Conservation (phyloP, 2,888 invertebrate genomes). For the Epirrita christyi region DNA sequence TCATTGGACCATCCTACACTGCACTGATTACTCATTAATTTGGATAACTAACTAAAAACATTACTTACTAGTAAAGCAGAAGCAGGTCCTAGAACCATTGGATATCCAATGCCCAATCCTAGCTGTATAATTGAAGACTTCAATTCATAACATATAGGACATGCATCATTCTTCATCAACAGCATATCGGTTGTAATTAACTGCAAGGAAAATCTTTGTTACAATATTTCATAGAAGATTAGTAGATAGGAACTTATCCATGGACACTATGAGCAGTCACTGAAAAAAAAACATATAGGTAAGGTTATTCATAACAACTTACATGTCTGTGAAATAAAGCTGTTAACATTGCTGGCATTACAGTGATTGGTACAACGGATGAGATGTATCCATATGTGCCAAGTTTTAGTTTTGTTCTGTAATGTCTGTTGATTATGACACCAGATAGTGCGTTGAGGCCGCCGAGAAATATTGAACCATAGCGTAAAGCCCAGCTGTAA, state of each 20-base stretch:
- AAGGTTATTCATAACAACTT: slow-evolving; percentile 40
- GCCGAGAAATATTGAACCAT: slow-evolving; percentile 80
- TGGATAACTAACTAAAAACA: background rate
- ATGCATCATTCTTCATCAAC: slow-evolving; percentile 79
- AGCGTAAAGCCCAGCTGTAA: slow-evolving; percentile 77
- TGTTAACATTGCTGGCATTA: slow-evolving; percentile 85
- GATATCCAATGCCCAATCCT: slow-evolving; percentile 82
- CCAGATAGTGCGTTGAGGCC: slow-evolving; percentile 81
- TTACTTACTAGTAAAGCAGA: slow-evolving; percentile 84
- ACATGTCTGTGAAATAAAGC: slow-evolving; percentile 85
- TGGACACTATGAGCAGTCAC: no score
- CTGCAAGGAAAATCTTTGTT: slow-evolving; percentile 55
- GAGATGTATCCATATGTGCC: slow-evolving; percentile 83
- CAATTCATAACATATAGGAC: slow-evolving; percentile 88
- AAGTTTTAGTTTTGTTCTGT: slow-evolving; percentile 86
- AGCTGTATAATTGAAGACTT: slow-evolving; percentile 84
- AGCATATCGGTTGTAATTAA: slow-evolving; percentile 83
- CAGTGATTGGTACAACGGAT: slow-evolving; percentile 85
- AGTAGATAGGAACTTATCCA: no score
- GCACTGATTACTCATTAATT: background rate
- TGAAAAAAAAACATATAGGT: no score
- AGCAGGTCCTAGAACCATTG: slow-evolving; percentile 85
- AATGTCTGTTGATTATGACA: slow-evolving; percentile 86
- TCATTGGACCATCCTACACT: no score
- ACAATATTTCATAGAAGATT: no score